A percentile compares a stretch with the other conserved stretches of the same genome.
phyloP scores from a whole-genome alignment of 2,888 invertebrate species.

The Callosobruchus maculatus region DNA sequence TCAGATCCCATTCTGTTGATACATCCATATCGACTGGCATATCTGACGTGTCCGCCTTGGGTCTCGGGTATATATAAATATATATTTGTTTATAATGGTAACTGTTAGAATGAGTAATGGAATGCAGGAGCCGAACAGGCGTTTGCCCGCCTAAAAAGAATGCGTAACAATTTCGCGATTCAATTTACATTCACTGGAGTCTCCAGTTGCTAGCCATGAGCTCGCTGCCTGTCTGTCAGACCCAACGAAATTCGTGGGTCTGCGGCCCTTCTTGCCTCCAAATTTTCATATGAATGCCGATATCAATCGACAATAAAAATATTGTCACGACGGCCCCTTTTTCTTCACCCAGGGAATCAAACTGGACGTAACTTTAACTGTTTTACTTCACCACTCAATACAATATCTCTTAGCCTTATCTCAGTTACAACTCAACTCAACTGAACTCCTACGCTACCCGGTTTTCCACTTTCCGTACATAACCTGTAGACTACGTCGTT shows the following conservation, averaged over 20 bases:
- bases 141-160: slow-evolving; percentile 33
- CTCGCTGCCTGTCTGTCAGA: slow-evolving; percentile 32
- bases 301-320: no score
- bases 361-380: no score
- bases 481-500: no score
- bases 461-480: no score
- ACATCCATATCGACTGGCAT: not conserved
- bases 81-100: slow-evolving; percentile 23
- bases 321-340: no score
- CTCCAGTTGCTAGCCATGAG: slow-evolving; percentile 20
- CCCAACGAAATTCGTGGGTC: not conserved
- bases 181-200: slow-evolving; percentile 43
- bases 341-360: no score
- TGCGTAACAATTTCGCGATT: slow-evolving; percentile 47
- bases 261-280: not conserved
- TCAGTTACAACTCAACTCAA: no score
- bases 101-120: slow-evolving; percentile 36
- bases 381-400: no score
- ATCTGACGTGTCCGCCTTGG: not conserved
- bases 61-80: slow-evolving; percentile 8
- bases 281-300: not conserved
- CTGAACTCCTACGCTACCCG: no score
- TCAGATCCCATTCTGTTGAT: not conserved
- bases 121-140: slow-evolving; percentile 12
- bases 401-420: no score